phyloP scores from a whole-genome alignment of 1,140 invertebrate species.

The Colletes gigas region DNA sequence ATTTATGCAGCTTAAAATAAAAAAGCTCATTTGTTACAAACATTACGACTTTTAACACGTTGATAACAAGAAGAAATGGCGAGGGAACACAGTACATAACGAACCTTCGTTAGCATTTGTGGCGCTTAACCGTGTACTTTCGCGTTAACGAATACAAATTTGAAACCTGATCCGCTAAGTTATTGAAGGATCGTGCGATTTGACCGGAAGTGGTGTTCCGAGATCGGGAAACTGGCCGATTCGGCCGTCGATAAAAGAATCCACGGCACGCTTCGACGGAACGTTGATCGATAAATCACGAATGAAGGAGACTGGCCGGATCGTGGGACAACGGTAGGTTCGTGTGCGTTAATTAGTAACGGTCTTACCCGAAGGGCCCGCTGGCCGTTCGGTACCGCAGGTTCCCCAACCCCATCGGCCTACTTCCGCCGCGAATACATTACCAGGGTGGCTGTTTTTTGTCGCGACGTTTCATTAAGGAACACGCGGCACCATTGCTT shows the following conservation, averaged over 20 bases:
- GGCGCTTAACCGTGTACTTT: too few species aligned
- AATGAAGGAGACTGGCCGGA: not conserved
- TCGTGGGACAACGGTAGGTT: slow-evolving; percentile 50
- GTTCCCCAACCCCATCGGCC: slow-evolving; percentile 66
- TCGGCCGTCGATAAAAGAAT: not conserved
- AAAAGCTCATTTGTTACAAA: too few species aligned
- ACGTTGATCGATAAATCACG: slow-evolving; percentile 52
- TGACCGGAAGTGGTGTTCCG: too few species aligned
- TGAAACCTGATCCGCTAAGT: too few species aligned
- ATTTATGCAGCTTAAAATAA: too few species aligned
- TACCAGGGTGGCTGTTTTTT: slow-evolving; percentile 72
- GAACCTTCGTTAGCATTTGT: too few species aligned
- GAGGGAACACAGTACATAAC: too few species aligned
- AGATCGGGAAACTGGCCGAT: not conserved
- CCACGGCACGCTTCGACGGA: not conserved
- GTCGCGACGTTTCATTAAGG: slow-evolving; percentile 73
- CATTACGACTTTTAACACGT: too few species aligned
- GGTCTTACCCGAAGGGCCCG: slow-evolving; percentile 65
- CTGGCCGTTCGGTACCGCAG: slow-evolving; percentile 53
- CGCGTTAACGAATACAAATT: too few species aligned
- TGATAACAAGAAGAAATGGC: too few species aligned
- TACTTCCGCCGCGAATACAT: slow-evolving; percentile 77
- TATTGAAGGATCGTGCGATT: too few species aligned
- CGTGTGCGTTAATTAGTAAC: slow-evolving; percentile 75
- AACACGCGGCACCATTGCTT: slow-evolving; percentile 62